Percentiles rank a stretch among this genome's conserved stretches.
Conservation (phyloP, 2,797 vertebrate genomes). For the Netta rufina region DNA sequence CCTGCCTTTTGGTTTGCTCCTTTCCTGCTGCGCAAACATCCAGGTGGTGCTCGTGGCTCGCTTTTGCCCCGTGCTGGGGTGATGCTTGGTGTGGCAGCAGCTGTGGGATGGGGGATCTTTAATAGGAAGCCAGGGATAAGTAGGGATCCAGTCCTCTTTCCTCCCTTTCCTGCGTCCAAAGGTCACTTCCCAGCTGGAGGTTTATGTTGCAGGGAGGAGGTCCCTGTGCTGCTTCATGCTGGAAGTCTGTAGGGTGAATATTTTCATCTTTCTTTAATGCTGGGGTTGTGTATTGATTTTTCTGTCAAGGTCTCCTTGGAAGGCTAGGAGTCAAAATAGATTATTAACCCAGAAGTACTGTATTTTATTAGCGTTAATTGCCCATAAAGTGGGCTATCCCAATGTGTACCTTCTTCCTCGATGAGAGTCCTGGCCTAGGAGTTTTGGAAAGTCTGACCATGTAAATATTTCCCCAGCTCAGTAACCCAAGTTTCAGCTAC, state of each 20-base stretch:
- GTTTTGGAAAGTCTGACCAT: background rate
- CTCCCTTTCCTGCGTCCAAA: background rate
- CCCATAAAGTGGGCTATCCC: background rate
- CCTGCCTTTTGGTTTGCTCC: background rate
- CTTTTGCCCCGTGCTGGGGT: background rate
- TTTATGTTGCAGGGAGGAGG: background rate
- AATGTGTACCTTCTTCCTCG: background rate
- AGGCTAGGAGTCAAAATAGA: background rate
- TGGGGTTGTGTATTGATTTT: background rate
- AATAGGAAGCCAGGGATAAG: background rate
- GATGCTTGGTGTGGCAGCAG: background rate
- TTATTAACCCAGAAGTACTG: background rate
- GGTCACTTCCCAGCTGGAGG: background rate
- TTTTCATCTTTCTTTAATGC: background rate
- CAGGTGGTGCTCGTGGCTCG: accelerated
- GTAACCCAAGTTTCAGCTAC: background rate
- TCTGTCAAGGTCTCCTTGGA: background rate
- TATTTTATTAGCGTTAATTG: background rate
- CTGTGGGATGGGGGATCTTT: background rate
- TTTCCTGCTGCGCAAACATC: accelerated
- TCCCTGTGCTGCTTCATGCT: background rate
- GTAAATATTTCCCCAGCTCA: background rate
- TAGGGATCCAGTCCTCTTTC: background rate
- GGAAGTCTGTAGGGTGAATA: background rate
- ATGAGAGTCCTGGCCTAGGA: background rate